Percentiles rank a stretch among this genome's conserved stretches.
These are phyloP conservation scores for Podotricha telesiphe DNA, from an alignment of 2,888 invertebrate genomes.

Conservation along the genomic window DNA sequence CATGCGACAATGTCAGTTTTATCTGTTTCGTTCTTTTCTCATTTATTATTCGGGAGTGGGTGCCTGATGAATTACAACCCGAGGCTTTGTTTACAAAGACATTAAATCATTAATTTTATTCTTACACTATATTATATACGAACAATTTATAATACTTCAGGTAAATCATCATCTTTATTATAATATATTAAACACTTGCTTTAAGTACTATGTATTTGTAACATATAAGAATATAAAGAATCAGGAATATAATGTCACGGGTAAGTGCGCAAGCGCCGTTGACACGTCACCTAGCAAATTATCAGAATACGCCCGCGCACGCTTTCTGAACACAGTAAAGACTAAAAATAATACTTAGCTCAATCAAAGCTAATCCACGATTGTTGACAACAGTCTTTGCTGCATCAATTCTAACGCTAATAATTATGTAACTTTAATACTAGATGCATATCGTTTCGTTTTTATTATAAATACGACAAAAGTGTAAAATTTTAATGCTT, in stretches of 20 bases:
- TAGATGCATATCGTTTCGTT: neutral
- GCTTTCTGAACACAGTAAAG: slow-evolving; percentile 80
- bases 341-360: slow-evolving; percentile 72
- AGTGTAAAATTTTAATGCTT: neutral
- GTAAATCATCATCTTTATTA: neutral
- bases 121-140: neutral
- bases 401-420: slow-evolving; percentile 36
- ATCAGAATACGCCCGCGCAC: slow-evolving; percentile 72
- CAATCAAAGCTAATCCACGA: no score
- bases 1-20: slow-evolving; percentile 80
- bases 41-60: slow-evolving; percentile 50
- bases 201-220: neutral
- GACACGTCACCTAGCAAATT: slow-evolving; percentile 69
- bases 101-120: slow-evolving; percentile 26
- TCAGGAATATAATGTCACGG: slow-evolving; percentile 59
- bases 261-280: slow-evolving; percentile 57
- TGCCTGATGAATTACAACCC: slow-evolving; percentile 52
- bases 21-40: slow-evolving; percentile 70
- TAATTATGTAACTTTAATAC: slow-evolving; percentile 35
- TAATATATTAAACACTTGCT: neutral
- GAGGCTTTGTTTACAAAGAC: slow-evolving; percentile 44
- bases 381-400: slow-evolving; percentile 51
- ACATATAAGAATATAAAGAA: slow-evolving; percentile 11
- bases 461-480: neutral
- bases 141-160: no score